phyloP scores from a whole-genome alignment of 1,140 invertebrate species.

The Caenorhabditis brenneri region DNA sequence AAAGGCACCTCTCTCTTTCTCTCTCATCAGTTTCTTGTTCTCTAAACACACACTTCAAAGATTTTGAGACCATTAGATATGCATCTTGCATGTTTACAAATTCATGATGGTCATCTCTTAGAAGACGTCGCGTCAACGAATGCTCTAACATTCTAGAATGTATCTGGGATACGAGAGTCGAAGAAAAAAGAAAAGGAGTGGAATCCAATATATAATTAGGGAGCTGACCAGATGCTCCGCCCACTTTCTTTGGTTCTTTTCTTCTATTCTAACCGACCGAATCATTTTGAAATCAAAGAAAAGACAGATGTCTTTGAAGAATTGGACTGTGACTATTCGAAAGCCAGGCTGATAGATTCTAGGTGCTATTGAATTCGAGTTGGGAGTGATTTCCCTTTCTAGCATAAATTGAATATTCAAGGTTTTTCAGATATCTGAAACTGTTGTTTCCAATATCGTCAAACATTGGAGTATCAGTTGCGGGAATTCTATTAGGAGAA shows the following conservation, averaged over 20 bases:
- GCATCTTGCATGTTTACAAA: constrained; percentile 17
- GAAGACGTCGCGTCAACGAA: not conserved
- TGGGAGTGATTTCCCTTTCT: too few relatives aligned
- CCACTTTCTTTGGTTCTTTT: not conserved
- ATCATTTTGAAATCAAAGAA: too few relatives aligned
- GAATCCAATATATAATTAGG: constrained; percentile 25
- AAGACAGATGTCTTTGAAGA: not conserved
- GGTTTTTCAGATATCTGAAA: too few relatives aligned
- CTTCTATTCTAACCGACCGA: too few relatives aligned
- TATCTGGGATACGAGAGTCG: not conserved
- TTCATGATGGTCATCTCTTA: not conserved
- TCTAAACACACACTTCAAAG: not conserved
- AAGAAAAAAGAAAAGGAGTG: not conserved
- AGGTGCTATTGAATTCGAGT: too few relatives aligned
- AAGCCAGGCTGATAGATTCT: too few relatives aligned
- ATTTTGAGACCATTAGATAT: not conserved
- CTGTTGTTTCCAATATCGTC: too few relatives aligned
- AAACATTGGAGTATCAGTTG: too few relatives aligned
- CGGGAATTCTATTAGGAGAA: too few relatives aligned
- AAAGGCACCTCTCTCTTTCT: too few relatives aligned
- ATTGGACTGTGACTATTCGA: not conserved
- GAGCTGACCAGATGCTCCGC: not conserved
- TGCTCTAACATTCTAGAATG: constrained; percentile 3
- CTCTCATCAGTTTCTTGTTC: not conserved
- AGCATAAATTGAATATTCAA: too few relatives aligned